Conservation (phyloP, 2,797 vertebrate species). For the Xerus rutilus region DNA sequence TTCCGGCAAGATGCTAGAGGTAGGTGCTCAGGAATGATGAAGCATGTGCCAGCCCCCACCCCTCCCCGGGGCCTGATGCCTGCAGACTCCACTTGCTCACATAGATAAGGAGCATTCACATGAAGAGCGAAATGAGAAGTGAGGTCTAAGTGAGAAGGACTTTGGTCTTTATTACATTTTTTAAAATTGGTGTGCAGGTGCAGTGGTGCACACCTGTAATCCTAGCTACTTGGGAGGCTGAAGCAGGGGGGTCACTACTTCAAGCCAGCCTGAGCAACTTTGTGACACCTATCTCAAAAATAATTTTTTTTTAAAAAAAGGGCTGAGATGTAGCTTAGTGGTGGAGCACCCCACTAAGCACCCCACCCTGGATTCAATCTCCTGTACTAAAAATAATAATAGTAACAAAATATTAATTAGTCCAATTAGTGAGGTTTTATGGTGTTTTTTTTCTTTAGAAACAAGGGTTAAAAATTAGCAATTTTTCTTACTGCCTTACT, state of each 20-base stretch:
- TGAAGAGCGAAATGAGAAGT: not conserved
- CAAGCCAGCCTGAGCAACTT: not conserved
- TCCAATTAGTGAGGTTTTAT: not conserved
- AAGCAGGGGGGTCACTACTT: not conserved
- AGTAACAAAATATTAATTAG: too few relatives aligned
- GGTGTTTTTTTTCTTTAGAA: not conserved
- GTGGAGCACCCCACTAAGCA: not conserved
- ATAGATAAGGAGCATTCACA: not conserved
- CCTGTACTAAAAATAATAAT: too few relatives aligned
- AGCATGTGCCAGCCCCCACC: not conserved
- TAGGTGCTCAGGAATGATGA: not conserved
- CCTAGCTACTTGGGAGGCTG: not conserved
- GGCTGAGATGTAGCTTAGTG: not conserved
- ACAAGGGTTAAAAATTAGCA: not conserved
- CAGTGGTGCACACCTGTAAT: not conserved
- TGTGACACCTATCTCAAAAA: not conserved
- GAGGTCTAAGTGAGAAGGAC: not conserved
- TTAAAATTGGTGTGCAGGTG: not conserved
- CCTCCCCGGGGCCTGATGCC: not conserved
- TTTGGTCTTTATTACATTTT: not conserved
- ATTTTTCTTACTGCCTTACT: not conserved
- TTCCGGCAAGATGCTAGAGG: slow-evolving; percentile 33
- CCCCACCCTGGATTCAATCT: not conserved
- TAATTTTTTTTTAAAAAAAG: too few relatives aligned
- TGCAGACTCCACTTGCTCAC: not conserved